These are phyloP conservation scores for Melieria picta DNA, from an alignment of 2,888 invertebrate genomes.

Conservation along the genomic window DNA sequence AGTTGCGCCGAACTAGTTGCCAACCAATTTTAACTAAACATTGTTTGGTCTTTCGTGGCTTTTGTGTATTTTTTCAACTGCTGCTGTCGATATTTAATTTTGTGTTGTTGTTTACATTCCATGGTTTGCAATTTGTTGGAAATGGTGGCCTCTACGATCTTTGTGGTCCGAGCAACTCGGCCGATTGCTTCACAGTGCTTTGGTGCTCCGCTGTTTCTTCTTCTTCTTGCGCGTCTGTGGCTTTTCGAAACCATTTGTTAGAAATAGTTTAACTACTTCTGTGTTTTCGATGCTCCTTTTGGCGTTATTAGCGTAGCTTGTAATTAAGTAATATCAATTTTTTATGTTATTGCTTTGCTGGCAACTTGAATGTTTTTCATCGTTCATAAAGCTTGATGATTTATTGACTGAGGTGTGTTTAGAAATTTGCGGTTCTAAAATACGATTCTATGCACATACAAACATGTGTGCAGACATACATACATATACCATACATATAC, in stretches of 20 bases:
- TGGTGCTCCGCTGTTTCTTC: not conserved
- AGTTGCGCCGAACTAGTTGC: not conserved
- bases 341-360: constrained; percentile 13
- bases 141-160: constrained; percentile 7
- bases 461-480: no score
- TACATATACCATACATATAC: no score
- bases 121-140: constrained; percentile 25
- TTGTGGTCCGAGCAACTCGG: constrained; percentile 18
- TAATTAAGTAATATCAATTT: constrained; percentile 29
- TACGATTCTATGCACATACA: no score
- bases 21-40: constrained; percentile 24
- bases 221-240: not conserved
- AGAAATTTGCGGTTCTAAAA: no score
- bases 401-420: constrained; percentile 21
- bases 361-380: not conserved
- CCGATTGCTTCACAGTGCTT: not conserved
- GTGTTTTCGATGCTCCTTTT: not conserved
- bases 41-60: constrained; percentile 18
- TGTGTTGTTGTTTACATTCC: constrained; percentile 14
- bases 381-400: constrained; percentile 10
- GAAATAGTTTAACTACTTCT: constrained; percentile 14
- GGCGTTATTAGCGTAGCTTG: constrained; percentile 9
- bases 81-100: not conserved
- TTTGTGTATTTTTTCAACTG: constrained; percentile 7
- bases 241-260: constrained; percentile 9